A percentile compares a stretch with the other conserved stretches of the same genome.
phyloP scores from a whole-genome alignment of 2,113 vertebrate species.

The Garra rufa region DNA sequence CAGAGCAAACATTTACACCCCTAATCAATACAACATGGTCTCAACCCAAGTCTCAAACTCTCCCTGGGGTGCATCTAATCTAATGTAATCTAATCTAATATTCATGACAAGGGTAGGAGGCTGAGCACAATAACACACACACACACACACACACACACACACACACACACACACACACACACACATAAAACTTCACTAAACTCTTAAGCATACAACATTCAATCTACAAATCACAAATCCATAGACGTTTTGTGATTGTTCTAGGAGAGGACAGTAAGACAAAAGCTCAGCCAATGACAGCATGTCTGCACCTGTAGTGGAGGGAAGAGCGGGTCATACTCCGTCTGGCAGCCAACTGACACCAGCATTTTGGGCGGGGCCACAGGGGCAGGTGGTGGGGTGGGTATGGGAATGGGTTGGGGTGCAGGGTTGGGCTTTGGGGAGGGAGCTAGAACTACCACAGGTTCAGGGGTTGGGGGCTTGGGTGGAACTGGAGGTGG shows the following conservation, averaged over 20 bases:
- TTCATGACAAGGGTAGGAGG: background rate
- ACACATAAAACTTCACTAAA: background rate
- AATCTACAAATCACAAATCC: background rate
- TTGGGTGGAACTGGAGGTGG: slow-evolving; percentile 42
- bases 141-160: background rate
- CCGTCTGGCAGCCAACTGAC: slow-evolving; percentile 93
- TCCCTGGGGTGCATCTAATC: background rate
- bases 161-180: slow-evolving; percentile 1
- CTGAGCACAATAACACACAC: background rate
- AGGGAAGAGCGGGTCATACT: slow-evolving; percentile 83
- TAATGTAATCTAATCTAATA: background rate
- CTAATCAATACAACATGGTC: background rate
- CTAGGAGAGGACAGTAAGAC: slow-evolving; percentile 36
- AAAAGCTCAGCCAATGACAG: slow-evolving; percentile 40
- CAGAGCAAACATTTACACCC: background rate
- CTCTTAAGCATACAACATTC: background rate
- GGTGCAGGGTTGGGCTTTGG: slow-evolving; percentile 57
- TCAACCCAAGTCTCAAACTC: background rate
- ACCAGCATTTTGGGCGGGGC: slow-evolving; percentile 74
- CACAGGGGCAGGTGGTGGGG: slow-evolving; percentile 53
- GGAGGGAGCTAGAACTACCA: slow-evolving; percentile 58
- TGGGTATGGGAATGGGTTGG: slow-evolving; percentile 68
- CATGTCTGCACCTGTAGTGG: slow-evolving; percentile 89
- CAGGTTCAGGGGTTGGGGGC: slow-evolving; percentile 55
- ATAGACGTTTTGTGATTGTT: slow-evolving; percentile 7